Conservation (phyloP, 1,140 invertebrate genomes). For the Cydia pomonella region DNA sequence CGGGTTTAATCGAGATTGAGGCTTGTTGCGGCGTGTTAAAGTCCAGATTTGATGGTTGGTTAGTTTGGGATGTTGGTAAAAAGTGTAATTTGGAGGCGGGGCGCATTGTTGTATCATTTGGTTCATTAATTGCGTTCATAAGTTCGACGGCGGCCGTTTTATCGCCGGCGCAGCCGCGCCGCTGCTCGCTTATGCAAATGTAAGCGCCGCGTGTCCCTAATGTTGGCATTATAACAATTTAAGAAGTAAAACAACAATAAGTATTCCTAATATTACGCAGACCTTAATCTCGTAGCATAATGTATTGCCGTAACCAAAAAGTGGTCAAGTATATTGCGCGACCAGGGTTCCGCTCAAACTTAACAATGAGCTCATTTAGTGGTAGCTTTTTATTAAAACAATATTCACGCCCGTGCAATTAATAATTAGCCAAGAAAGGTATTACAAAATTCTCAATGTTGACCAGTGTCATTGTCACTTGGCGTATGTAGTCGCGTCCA, state of each 20-base stretch:
- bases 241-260: conserved; percentile 76
- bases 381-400: background rate
- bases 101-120: conserved; percentile 63
- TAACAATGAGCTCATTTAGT: background rate
- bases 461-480: too few species aligned
- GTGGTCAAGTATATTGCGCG: background rate
- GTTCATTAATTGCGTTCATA: conserved; percentile 73
- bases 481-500: too few species aligned
- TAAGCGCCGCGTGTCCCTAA: conserved; percentile 65
- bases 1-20: conserved; percentile 69
- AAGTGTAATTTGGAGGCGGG: conserved; percentile 56
- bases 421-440: too few species aligned
- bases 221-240: conserved; percentile 73
- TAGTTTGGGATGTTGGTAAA: conserved; percentile 47
- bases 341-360: background rate
- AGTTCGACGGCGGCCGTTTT: conserved; percentile 63
- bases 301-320: conserved; percentile 10
- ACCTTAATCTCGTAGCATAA: conserved; percentile 27
- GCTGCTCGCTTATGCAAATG: conserved; percentile 66
- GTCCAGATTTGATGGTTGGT: background rate
- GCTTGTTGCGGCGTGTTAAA: conserved; percentile 36
- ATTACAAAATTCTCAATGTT: too few species aligned
- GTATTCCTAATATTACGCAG: conserved; percentile 48
- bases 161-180: conserved; percentile 60
- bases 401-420: too few species aligned